These are phyloP conservation scores for Agapornis canus DNA, from an alignment of 2,797 vertebrate genomes.

Conservation along the genomic window DNA sequence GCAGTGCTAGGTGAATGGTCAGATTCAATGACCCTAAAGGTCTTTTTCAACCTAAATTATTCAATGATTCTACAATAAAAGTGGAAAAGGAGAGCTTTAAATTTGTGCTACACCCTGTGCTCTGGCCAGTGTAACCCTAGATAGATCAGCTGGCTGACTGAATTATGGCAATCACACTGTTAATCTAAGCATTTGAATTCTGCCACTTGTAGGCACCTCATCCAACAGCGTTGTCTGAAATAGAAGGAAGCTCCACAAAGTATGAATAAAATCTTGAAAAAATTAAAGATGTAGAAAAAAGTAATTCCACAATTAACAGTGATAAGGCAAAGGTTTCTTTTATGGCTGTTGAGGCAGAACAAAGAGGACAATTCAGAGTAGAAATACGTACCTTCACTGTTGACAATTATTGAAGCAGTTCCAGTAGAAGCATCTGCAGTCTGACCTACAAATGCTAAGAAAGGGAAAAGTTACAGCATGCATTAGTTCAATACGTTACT, in stretches of 20 bases:
- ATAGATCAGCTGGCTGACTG: background rate
- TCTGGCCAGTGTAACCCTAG: background rate
- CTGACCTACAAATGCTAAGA: slow-evolving; percentile 89
- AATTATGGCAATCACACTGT: background rate
- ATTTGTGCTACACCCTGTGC: background rate
- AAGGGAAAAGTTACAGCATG: slow-evolving; percentile 68
- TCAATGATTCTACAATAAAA: background rate
- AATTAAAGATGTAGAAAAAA: background rate
- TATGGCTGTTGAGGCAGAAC: background rate
- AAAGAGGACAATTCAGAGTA: background rate
- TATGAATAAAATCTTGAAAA: background rate
- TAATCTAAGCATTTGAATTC: background rate
- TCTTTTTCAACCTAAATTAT: background rate
- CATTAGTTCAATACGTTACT: slow-evolving; percentile 46
- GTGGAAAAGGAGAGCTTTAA: background rate
- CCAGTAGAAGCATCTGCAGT: slow-evolving; percentile 89
- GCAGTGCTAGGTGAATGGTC: background rate
- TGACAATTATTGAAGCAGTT: slow-evolving; percentile 91
- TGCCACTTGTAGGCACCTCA: background rate
- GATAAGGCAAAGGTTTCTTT: background rate
- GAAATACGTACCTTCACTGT: slow-evolving; percentile 86
- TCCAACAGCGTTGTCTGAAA: background rate
- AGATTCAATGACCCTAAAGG: background rate
- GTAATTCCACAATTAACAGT: background rate
- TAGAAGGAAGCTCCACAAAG: background rate